phyloP scores from a whole-genome alignment of 64 coral and sea anemone species.

The Astreopora myriophthalma region DNA sequence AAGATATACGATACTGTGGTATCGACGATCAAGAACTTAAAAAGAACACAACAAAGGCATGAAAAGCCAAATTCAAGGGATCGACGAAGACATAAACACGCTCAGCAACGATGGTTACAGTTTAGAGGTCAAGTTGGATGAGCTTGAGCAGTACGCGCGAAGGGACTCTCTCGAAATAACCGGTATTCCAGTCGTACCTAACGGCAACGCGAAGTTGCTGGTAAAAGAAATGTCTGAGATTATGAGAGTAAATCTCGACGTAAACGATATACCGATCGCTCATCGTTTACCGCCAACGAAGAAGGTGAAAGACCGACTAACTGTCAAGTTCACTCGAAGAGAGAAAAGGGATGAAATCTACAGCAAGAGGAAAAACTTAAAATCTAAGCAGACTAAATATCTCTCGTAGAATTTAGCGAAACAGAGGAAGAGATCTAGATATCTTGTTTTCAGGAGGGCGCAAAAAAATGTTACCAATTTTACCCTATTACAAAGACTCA shows the following conservation, averaged over 20 bases:
- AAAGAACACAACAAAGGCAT: neutral
- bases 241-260: neutral
- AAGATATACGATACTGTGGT: neutral
- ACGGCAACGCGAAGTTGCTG: neutral
- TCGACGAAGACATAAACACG: neutral
- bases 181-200: slow-evolving; percentile 4
- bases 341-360: neutral
- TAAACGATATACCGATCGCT: neutral
- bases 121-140: neutral
- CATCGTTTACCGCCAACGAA: neutral
- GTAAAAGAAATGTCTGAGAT: neutral
- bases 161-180: slow-evolving; percentile 38
- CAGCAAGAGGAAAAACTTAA: neutral
- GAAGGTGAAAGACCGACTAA: slow-evolving; percentile 22
- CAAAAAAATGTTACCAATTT: no score
- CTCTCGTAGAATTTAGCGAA: no score
- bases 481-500: no score
- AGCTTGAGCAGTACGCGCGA: neutral
- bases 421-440: no score
- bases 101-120: neutral
- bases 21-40: neutral
- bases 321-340: neutral
- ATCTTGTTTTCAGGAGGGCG: no score
- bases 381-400: no score
- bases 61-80: neutral